These are phyloP conservation scores for Glomeris maerens DNA, from an alignment of 1,140 invertebrate genomes.

Conservation along the genomic window DNA sequence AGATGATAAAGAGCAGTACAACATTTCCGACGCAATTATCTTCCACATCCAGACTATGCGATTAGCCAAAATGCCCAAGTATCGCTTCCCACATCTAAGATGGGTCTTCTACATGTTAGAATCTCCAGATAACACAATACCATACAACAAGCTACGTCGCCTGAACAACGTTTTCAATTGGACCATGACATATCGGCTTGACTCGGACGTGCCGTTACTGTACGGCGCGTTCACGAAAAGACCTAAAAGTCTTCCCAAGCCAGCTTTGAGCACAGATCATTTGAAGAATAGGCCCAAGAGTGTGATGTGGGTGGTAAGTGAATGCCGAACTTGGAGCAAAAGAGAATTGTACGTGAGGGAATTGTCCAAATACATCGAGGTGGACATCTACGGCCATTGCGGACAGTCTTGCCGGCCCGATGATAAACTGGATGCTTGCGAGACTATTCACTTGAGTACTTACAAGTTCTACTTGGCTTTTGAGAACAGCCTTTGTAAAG, in stretches of 20 bases:
- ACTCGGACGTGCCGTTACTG: conserved; percentile 41
- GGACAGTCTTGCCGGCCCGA: too few species aligned
- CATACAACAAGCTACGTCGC: conserved; percentile 14
- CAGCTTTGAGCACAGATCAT: conserved; percentile 5
- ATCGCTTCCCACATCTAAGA: neutral
- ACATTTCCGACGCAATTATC: neutral
- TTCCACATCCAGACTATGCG: neutral
- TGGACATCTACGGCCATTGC: conserved; percentile 38
- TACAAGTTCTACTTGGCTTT: conserved; percentile 34
- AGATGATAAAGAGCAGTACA: neutral
- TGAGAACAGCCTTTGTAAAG: conserved; percentile 34
- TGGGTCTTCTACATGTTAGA: neutral
- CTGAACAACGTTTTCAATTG: conserved; percentile 30
- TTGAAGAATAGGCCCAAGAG: conserved; percentile 28
- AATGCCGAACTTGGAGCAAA: conserved; percentile 29
- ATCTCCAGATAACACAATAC: neutral
- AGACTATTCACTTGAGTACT: too few species aligned
- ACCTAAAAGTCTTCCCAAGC: neutral
- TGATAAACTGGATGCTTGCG: too few species aligned
- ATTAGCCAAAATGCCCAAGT: neutral
- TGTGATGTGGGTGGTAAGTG: conserved; percentile 34
- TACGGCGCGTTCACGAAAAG: conserved; percentile 34
- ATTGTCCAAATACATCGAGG: conserved; percentile 30
- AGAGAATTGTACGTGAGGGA: conserved; percentile 30
- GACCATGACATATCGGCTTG: conserved; percentile 33